A percentile compares a stretch with the other conserved stretches of the same genome.
Evolutionary conservation across 1,140 invertebrate species (phyloP).

Genomic region (Prorops nasuta): DNA sequence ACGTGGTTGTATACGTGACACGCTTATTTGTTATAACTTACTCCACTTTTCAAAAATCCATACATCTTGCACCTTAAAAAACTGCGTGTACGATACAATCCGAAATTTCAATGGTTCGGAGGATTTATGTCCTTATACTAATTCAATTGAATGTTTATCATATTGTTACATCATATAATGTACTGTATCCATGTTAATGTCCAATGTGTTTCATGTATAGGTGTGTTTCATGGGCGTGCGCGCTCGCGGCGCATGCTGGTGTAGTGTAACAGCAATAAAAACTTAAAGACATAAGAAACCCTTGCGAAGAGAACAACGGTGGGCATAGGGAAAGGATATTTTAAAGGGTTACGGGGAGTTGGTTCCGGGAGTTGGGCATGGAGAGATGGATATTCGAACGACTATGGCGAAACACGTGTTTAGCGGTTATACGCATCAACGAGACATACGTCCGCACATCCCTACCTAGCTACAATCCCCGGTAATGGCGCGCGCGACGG

Average conservation of each 20-base stretch:
- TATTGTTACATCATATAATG: conserved; percentile 39
- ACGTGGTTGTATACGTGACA: not conserved
- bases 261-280: conserved; percentile 45
- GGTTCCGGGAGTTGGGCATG: conserved; percentile 42
- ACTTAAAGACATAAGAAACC: conserved; percentile 39
- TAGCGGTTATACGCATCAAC: conserved; percentile 43
- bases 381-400: conserved; percentile 45
- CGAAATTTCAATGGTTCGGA: conserved; percentile 35
- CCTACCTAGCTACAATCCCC: conserved; percentile 52
- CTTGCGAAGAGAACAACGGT: conserved; percentile 50
- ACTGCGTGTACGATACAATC: conserved; percentile 33
- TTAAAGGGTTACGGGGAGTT: conserved; percentile 30
- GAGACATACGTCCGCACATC: conserved; percentile 45
- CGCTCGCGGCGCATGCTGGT: conserved; percentile 34
- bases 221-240: conserved; percentile 27
- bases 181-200: conserved; percentile 27
- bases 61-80: conserved; percentile 48
- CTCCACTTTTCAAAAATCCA: conserved; percentile 30
- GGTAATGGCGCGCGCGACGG: conserved; percentile 43
- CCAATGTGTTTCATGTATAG: conserved; percentile 19
- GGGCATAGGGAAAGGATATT: conserved; percentile 28
- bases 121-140: conserved; percentile 38
- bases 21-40: conserved; percentile 4
- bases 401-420: conserved; percentile 33
- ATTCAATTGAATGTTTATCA: conserved; percentile 44